Base-by-base conservation (phyloP, 1,140 invertebrate species). In the Zaprionus davidi region DNA sequence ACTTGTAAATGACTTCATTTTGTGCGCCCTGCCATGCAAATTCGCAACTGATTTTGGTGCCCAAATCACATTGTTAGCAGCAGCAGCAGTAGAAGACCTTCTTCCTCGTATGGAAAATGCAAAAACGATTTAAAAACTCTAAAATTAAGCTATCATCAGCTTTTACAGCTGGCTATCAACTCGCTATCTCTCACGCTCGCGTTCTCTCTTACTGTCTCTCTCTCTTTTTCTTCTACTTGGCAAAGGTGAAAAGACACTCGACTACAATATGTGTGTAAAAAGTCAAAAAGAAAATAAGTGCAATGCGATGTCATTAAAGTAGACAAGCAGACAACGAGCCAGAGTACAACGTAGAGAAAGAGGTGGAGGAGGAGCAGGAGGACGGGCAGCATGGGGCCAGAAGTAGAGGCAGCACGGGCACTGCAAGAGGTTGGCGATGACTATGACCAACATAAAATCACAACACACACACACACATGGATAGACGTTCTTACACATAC, bases 121-220 rank as follows among this genome's bases (percentile, higher is more conserved):
- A 83, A 71, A 82, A 86, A 72, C 84, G 84, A 88, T 90, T 87
- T 88, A 76, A 90, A 88, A 88, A 79, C 84, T 88, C 81, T 88
- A 90, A 88, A 88, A 88, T 88, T 88, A 88, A 88, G 84, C 84
- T 76, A 88, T 88, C 85, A 90, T 90, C 88, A 90, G 84, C 78
- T 88, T 84, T 88, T 79, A 90, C 78, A 79, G 63, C 69, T 53
- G 71, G 65, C 81, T 72, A 88, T 88, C 78, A 80, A 81, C 71
- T 64, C 56, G 44, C 22, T 66, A 12, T 28, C 36, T n/a, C 4
- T 34, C 44, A 51, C 22, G 28, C n/a, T 49, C 38, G 15, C 38
- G 36, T 20, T 49, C 69, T 36, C 11, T 46, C 24, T 26, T 7
- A 13, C 12, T 53, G 20, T 9, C 41, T 51, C 24, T 51, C 12